Evolutionary conservation across 2,888 invertebrate genomes (phyloP), one percentile per base, ranked within the genome.

Genomic region (Acrobasis consociella): DNA sequence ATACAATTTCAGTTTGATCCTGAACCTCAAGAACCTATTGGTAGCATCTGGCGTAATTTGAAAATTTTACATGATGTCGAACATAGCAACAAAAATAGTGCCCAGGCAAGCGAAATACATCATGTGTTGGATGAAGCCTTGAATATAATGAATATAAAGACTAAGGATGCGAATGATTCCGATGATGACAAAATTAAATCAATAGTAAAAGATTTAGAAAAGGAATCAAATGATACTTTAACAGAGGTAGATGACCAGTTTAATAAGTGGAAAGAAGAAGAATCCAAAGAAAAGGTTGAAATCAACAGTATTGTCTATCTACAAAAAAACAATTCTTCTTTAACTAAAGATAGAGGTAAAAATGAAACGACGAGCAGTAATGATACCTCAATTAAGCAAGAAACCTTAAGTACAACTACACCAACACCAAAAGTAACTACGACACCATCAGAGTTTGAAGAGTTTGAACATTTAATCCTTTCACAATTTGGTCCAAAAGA

Each of bases 61-160:
- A 81, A 81, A 70, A 58, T 75, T 39, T 72, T 89, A 56, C 77
- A 83, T 49, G 69, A 81, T 58, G 67, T 78, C 51, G 80, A 85
- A 73, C 65, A 70, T n/a, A 76, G 65, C 49, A 70, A 80, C 55
- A 74, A 71, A 63, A 81, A 81, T 64, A 64, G 65, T 37, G 71
- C 78, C n/a, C 78, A 83, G 69, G 72, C 72, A 1, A 72, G 71
- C 1, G 78, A 85, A 73, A 79, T 88, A 58, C 76, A 76, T 51
- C 66, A 72, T 49, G 72, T 82, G 46, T 75, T 85, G 15, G 73
- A 81, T 66, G 72, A 78, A 69, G 74, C 85, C 37, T 70, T 84
- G 17, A 68, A 75, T 58, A 72, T 77, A 62, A 62, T 74, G n/a
- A 71, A 76, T 17, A 68, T 72, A 62, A 69, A 75, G 56, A 59